phyloP scores from a whole-genome alignment of 2,888 invertebrate genomes.

The Polymixis lichenea region DNA sequence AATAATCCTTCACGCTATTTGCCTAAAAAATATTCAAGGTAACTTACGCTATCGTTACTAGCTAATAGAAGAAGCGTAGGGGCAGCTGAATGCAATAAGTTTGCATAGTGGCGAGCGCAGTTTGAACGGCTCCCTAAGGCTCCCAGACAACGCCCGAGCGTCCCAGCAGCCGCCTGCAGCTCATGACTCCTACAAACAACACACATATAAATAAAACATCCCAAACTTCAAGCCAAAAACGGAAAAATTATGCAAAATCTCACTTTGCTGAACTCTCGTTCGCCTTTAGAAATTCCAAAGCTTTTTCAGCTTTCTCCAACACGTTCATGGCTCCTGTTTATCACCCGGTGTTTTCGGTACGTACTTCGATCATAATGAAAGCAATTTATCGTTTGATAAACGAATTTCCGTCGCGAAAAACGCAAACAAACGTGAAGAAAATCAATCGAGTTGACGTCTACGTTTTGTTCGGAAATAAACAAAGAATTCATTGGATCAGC shows the following conservation, averaged over 20 bases:
- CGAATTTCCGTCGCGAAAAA: constrained; percentile 70
- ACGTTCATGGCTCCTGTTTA: constrained; percentile 82
- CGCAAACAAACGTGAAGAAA: constrained; percentile 78
- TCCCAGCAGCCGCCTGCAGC: constrained; percentile 85
- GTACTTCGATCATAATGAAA: constrained; percentile 69
- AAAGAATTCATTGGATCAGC: constrained; percentile 24
- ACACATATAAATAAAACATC: constrained; percentile 44
- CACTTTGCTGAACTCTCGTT: constrained; percentile 83
- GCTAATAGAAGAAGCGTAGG: constrained; percentile 86
- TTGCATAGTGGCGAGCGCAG: constrained; percentile 85
- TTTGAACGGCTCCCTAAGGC: constrained; percentile 84
- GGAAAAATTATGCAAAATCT: constrained; percentile 66
- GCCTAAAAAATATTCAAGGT: constrained; percentile 52
- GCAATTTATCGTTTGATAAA: constrained; percentile 56
- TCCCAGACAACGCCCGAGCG: constrained; percentile 86
- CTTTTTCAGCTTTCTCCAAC: constrained; percentile 88
- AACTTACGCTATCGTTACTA: constrained; percentile 87
- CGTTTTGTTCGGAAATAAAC: constrained; percentile 51
- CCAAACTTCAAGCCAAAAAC: constrained; percentile 45
- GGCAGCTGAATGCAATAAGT: constrained; percentile 83
- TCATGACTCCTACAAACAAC: constrained; percentile 83
- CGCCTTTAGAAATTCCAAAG: constrained; percentile 85
- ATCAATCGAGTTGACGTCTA: constrained; percentile 74
- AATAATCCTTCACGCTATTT: constrained; percentile 48
- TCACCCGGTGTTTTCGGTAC: constrained; percentile 65